Conservation (phyloP, 92 coral and sea anemone genomes). For the Epizoanthus illoricatus region DNA sequence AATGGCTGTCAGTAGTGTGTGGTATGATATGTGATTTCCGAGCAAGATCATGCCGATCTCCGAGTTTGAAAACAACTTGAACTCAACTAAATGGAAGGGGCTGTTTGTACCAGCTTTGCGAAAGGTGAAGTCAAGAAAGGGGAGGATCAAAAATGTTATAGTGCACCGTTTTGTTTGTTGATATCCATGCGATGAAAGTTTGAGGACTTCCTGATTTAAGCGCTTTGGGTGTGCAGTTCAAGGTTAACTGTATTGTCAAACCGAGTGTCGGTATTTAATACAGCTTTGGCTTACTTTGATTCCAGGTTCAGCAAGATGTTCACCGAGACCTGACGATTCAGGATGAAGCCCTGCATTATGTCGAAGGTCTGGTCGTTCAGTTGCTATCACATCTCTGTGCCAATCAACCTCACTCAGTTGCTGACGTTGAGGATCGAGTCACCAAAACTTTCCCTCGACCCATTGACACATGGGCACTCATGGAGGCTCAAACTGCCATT, state of each 20-base stretch:
- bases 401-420: constrained; percentile 83
- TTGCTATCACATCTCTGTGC: constrained; percentile 83
- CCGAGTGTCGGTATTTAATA: constrained; percentile 9
- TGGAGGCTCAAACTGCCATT: constrained; percentile 88
- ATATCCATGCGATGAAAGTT: constrained; percentile 3
- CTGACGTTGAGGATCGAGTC: constrained; percentile 93
- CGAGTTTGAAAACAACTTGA: constrained; percentile 79
- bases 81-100: constrained; percentile 93
- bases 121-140: constrained; percentile 73
- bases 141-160: constrained; percentile 52
- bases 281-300: constrained; percentile 38
- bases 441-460: constrained; percentile 90
- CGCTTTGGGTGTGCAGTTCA: neutral
- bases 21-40: constrained; percentile 75
- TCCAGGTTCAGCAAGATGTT: constrained; percentile 91
- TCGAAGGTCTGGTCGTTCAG: constrained; percentile 88
- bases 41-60: constrained; percentile 80
- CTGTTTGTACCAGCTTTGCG: constrained; percentile 81
- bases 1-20: constrained; percentile 45
- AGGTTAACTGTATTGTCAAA: neutral
- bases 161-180: constrained; percentile 50
- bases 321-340: constrained; percentile 86
- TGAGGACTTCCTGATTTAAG: constrained; percentile 20
- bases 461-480: constrained; percentile 95
- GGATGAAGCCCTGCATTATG: constrained; percentile 92